Base-by-base conservation (phyloP, 2,888 invertebrate species). In the Eupeodes latifasciatus region DNA sequence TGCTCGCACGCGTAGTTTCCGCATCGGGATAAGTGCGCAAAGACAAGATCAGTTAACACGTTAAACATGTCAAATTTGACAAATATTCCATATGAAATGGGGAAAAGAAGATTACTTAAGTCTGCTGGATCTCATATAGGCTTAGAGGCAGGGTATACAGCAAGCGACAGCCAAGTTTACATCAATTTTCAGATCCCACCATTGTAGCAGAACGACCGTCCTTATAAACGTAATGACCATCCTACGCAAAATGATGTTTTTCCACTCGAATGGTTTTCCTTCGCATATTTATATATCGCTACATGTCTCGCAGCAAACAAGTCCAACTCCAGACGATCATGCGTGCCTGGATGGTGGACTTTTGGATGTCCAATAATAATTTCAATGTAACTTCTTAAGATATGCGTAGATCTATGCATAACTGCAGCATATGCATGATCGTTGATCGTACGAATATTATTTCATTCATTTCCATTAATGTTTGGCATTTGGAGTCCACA, bases 1-100 rank as follows among this genome's bases (percentile, higher is more conserved):
- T 55, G 71, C 47, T 57, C 44, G 51, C 64, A 78, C 72, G 72
- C 53, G 59, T 61, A 53, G 40, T 40, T 61, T 66, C 14, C 12
- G 27, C 11, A 11, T 47, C 47, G 9, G 51, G 72, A 78, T 78
- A 79, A 78, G 67, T 55, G 79, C 71, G 79, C 71, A 76, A 53
- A 81, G 71, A 76, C 81, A 81, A 57, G 76, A 76, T 85, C 85
- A 81, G 81, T 76, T 72, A 85, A 62, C 71, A 66, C 57, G 36
- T 72, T 78, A 64, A 83, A 81, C 77, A 76, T 85, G 85, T 76
- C 81, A 77, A 81, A 76, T 66, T 76, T 75, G 81, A 85, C 81
- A 81, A 76, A 85, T 77, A 81, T 85, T 64, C 71, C 61, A 61
- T 66, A 66, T 10, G 10, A 74, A 69, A 79, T 27, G n/a, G 57